phyloP scores from a whole-genome alignment of 2,113 vertebrate species.

The Brevimyrus niger region DNA sequence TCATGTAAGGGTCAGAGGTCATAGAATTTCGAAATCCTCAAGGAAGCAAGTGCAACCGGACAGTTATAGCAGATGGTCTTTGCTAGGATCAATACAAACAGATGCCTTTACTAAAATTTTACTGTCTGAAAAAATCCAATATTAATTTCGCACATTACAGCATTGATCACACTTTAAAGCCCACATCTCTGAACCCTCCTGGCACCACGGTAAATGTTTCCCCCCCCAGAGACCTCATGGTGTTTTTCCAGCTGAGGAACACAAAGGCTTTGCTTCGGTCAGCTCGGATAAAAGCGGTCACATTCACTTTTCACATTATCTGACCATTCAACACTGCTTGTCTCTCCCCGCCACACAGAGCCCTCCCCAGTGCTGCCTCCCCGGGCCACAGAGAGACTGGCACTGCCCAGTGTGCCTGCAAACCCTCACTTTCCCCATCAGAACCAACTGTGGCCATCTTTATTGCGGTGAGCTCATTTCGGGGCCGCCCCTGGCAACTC shows the following conservation, averaged over 20 bases:
- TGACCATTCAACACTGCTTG: background rate
- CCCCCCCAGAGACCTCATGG: background rate
- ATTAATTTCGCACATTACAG: background rate
- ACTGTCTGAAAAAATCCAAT: background rate
- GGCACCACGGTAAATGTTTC: background rate
- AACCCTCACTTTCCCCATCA: conserved; percentile 56
- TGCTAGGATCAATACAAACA: background rate
- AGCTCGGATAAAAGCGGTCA: background rate
- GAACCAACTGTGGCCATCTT: conserved; percentile 74
- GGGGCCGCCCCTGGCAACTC: background rate
- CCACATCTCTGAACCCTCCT: background rate
- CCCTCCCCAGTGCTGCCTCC: conserved; percentile 35
- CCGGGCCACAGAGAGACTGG: conserved; percentile 46
- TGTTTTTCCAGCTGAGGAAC: background rate
- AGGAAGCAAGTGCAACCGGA: background rate
- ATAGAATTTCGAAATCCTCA: conserved; percentile 4
- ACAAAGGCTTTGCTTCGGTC: background rate
- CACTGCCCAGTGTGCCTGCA: conserved; percentile 74
- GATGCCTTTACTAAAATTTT: background rate
- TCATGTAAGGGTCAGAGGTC: background rate
- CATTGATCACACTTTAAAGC: background rate
- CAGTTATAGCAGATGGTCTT: background rate
- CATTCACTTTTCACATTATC: background rate
- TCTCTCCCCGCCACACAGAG: conserved; percentile 46
- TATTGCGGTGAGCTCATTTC: conserved; percentile 63